Conservation (phyloP, 2,888 invertebrate genomes). For the Noctua janthina region DNA sequence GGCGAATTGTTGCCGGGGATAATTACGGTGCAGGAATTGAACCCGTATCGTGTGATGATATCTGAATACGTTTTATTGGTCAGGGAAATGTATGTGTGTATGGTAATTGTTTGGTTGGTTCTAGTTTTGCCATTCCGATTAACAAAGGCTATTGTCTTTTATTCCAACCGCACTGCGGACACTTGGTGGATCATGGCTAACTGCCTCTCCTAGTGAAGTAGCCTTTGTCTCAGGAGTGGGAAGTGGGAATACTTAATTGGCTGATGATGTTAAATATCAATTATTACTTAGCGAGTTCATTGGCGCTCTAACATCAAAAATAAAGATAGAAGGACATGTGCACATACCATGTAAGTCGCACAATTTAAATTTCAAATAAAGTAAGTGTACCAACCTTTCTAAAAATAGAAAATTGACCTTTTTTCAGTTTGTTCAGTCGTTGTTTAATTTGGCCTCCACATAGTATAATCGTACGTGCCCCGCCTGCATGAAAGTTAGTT, state of each 20-base stretch:
- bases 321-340: background rate
- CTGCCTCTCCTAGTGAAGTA: background rate
- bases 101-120: background rate
- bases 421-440: slow-evolving; percentile 9
- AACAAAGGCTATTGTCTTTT: background rate
- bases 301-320: background rate
- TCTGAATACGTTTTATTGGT: slow-evolving; percentile 35
- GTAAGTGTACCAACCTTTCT: background rate
- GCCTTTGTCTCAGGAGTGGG: background rate
- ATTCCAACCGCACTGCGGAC: background rate
- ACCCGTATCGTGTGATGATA: slow-evolving; percentile 31
- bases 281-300: background rate
- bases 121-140: background rate
- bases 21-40: slow-evolving; percentile 51
- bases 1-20: slow-evolving; percentile 35
- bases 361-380: slow-evolving; percentile 6
- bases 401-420: background rate
- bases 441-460: slow-evolving; percentile 23
- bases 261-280: background rate
- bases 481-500: slow-evolving; percentile 48
- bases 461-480: background rate
- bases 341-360: background rate
- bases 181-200: background rate
- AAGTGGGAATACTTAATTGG: background rate
- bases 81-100: slow-evolving; percentile 10